Evolutionary conservation across 2,113 vertebrate species (phyloP).

Genomic region (Peromyscus maniculatus): DNA sequence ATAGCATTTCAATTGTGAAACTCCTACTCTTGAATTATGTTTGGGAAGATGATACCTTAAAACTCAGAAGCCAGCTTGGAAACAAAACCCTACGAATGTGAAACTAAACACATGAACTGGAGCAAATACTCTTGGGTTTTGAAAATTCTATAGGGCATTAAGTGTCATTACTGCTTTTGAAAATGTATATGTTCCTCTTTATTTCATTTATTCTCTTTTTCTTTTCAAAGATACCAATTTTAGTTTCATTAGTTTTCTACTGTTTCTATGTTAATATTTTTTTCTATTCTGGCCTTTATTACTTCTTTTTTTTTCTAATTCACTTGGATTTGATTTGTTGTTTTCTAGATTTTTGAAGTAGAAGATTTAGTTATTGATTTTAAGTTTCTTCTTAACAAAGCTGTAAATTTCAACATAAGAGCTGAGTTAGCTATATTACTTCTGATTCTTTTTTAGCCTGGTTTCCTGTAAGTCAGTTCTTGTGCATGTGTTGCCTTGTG

Average conservation of each 20-base stretch:
- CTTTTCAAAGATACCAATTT: background rate
- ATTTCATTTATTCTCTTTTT: constrained; percentile 1
- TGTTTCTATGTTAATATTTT: constrained; percentile 43
- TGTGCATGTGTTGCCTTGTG: background rate
- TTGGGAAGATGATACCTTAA: background rate
- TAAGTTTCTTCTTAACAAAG: constrained; percentile 29
- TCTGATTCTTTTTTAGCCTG: constrained; percentile 15
- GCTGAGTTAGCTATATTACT: background rate
- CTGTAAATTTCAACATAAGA: constrained; percentile 7
- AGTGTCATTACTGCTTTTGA: constrained; percentile 1
- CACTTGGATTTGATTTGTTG: constrained; percentile 34
- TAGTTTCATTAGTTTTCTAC: background rate
- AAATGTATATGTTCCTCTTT: constrained; percentile 29
- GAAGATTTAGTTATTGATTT: constrained; percentile 12
- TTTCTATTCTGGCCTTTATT: background rate
- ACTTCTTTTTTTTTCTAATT: constrained; percentile 9
- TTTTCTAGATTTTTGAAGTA: constrained; percentile 32
- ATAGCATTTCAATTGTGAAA: constrained; percentile 8
- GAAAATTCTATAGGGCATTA: background rate
- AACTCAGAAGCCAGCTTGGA: background rate
- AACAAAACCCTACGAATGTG: background rate
- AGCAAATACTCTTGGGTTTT: background rate
- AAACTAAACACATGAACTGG: constrained; percentile 3
- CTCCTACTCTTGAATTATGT: background rate
- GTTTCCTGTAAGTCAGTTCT: background rate